These are phyloP conservation scores for Exaiptasia diaphana DNA, from an alignment of 64 coral and sea anemone species.

Conservation along the genomic window DNA sequence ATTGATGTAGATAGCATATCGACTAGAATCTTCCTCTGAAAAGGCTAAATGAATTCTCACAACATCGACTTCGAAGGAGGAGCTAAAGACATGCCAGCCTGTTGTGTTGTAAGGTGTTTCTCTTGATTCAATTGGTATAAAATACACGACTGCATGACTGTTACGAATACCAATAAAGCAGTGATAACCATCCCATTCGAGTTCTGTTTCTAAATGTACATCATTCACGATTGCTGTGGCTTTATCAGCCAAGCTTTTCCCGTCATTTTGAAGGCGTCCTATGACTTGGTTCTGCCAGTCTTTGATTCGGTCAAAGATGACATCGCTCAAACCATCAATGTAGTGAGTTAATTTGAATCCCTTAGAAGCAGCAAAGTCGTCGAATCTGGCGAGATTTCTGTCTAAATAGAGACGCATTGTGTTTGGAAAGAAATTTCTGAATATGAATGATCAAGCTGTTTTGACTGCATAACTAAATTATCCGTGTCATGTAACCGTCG, in stretches of 20 bases:
- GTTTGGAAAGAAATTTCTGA: too few species aligned
- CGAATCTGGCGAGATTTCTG: neutral
- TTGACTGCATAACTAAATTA: too few species aligned
- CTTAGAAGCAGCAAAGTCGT: neutral
- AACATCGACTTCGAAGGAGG: too few species aligned
- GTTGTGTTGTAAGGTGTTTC: too few species aligned
- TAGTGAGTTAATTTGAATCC: constrained; percentile 10
- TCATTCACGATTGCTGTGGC: neutral
- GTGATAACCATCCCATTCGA: constrained; percentile 11
- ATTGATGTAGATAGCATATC: too few species aligned
- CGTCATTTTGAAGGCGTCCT: neutral
- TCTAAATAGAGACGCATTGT: constrained; percentile 13
- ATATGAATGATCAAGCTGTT: too few species aligned
- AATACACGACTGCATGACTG: too few species aligned
- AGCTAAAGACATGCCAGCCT: too few species aligned
- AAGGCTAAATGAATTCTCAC: too few species aligned
- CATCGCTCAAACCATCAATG: constrained; percentile 1
- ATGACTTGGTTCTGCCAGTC: neutral
- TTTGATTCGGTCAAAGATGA: constrained; percentile 3
- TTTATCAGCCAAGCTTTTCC: constrained; percentile 8
- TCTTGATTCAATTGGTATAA: too few species aligned
- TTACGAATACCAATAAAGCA: constrained; percentile 16
- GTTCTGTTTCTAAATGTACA: neutral
- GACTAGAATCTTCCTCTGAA: too few species aligned
- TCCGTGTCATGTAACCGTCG: too few species aligned